Evolutionary conservation across 2,113 vertebrate genomes (phyloP).

Genomic region (Apodemus sylvaticus): DNA sequence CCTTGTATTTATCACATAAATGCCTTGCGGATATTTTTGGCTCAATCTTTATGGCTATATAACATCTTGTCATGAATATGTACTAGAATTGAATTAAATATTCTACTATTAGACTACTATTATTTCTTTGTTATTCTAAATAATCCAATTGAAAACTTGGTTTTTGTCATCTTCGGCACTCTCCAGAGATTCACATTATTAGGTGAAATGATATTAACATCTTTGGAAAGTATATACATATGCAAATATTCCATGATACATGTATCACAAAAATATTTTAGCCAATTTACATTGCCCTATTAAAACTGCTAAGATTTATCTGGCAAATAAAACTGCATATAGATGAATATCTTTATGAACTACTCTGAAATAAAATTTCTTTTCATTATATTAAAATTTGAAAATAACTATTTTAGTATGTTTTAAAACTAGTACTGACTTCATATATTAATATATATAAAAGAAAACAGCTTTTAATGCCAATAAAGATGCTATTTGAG

Average conservation of each 20-base stretch:
- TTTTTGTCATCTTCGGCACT: not conserved
- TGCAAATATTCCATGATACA: not conserved
- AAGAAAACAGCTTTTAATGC: not conserved
- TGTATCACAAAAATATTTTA: not conserved
- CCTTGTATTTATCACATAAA: not conserved
- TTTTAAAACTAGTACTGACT: conserved; percentile 42
- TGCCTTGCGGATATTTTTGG: not conserved
- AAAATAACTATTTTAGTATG: not conserved
- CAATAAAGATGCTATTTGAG: not conserved
- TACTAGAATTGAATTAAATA: not conserved
- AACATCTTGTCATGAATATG: not conserved
- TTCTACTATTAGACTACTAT: not conserved
- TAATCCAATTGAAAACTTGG: not conserved
- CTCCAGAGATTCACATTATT: conserved; percentile 28
- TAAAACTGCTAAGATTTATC: not conserved
- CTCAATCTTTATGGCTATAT: not conserved
- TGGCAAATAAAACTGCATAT: not conserved
- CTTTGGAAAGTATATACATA: conserved; percentile 4
- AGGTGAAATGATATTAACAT: not conserved
- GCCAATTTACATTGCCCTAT: not conserved
- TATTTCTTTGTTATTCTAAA: not conserved
- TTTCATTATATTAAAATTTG: conserved; percentile 13
- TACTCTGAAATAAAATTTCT: not conserved
- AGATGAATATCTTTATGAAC: not conserved
- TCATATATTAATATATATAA: not conserved